Evolutionary conservation across 2,113 vertebrate species (phyloP), one percentile per base, ranked within the genome.

Genomic region (Puntigrus tetrazona): DNA sequence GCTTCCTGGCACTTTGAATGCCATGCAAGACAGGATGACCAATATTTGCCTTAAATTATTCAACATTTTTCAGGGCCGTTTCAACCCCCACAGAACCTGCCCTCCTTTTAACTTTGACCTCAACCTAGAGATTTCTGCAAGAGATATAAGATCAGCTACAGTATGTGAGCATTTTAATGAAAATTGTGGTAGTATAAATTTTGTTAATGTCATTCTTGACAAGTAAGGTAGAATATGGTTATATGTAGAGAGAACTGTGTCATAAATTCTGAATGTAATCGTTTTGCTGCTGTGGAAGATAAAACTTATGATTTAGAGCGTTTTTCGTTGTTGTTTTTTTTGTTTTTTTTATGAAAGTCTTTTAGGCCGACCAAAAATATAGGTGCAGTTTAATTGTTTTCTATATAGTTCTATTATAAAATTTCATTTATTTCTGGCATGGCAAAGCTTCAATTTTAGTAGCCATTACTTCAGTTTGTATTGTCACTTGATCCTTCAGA

Each of bases 41-140:
- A 92, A 92, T 92, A 90, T 92, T 92, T 92, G 88, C 88, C 92
- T 92, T 92, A 88, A 93, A 92, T 94, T 92, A 93, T 94, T 93
- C 91, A 92, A 92, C 90, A 75, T 88, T 92, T 94, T 93, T 93
- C 90, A 93, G 91, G 91, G 88, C 88, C 90, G 86, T 92, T 91
- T 92, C 84, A 90, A 88, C 9, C 16, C 4, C 65, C 43, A 29
- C 69, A 27, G 38, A 72, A 31, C 25, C 29, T 45, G 27, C 79
- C 8, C 31, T 84, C 81, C 67, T 31, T 38, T 50, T 82, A 82
- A 77, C 84, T 89, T 87, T 89, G 88, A 89, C 88, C 88, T 84
- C 55, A 78, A 86, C 84, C 82, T 52, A 45, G 36, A 78, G 81
- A 77, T 87, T 86, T 82, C 88, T 81, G 43, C 22, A 61, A 45